Conservation (phyloP, 2,888 invertebrate genomes). For the Trichopoda pennipes region DNA sequence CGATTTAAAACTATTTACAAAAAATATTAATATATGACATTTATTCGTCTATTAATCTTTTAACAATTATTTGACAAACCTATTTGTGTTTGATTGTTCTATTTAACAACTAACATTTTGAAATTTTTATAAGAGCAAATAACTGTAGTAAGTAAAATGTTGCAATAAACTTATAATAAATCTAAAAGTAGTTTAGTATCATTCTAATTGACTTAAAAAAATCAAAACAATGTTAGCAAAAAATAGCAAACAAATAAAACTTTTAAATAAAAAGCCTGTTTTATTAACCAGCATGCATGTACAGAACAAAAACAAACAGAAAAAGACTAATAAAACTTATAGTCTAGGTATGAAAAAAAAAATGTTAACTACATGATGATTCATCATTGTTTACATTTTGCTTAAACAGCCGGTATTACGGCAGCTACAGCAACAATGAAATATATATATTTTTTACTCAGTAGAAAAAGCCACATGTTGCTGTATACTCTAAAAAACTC, state of each 20-base stretch:
- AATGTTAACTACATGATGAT: slow-evolving; percentile 48
- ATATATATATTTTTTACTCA: slow-evolving; percentile 22
- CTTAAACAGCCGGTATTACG: slow-evolving; percentile 65
- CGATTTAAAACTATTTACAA: slow-evolving; percentile 39
- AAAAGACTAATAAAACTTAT: slow-evolving; percentile 12
- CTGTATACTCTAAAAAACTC: slow-evolving; percentile 44
- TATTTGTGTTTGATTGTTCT: slow-evolving; percentile 8
- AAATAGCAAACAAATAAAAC: slow-evolving; percentile 17
- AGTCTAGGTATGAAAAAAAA: slow-evolving; percentile 36
- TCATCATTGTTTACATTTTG: slow-evolving; percentile 67
- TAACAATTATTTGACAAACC: slow-evolving; percentile 52
- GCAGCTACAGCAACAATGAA: slow-evolving; percentile 41
- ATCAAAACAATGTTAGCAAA: slow-evolving; percentile 40
- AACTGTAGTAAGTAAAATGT: neutral
- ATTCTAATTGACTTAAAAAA: slow-evolving; percentile 64
- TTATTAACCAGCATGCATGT: slow-evolving; percentile 27
- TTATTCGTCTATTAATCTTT: slow-evolving; percentile 38
- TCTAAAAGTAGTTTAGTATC: slow-evolving; percentile 43
- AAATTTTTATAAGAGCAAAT: slow-evolving; percentile 9
- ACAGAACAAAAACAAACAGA: neutral
- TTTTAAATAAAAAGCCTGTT: slow-evolving; percentile 58
- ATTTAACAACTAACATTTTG: neutral
- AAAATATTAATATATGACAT: slow-evolving; percentile 36
- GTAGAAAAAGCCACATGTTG: slow-evolving; percentile 63
- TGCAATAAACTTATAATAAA: slow-evolving; percentile 9